A percentile compares a stretch with the other conserved stretches of the same genome.
Conservation (phyloP, 2,888 invertebrate species). For the Hypomecis punctinalis region DNA sequence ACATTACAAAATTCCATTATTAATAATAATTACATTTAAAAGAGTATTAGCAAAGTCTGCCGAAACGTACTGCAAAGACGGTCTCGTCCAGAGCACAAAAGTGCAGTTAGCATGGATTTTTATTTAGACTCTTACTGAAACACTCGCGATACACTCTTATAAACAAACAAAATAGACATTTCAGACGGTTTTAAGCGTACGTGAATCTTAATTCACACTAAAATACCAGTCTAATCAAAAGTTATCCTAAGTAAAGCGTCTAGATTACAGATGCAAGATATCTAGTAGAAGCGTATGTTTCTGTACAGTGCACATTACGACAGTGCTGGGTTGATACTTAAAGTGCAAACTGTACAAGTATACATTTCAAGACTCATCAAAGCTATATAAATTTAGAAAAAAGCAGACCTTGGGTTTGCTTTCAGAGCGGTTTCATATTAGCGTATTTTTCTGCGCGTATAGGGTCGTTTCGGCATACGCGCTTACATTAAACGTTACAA, state of each 20-base stretch:
- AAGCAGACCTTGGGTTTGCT: too few relatives aligned
- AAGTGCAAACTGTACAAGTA: neutral
- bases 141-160: constrained; percentile 25
- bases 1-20: constrained; percentile 81
- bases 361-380: neutral
- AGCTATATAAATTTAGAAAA: too few relatives aligned
- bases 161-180: constrained; percentile 31
- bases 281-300: neutral
- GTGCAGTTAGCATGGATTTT: constrained; percentile 41
- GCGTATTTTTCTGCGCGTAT: too few relatives aligned
- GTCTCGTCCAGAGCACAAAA: constrained; percentile 52
- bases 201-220: constrained; percentile 32
- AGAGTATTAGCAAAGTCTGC: constrained; percentile 76
- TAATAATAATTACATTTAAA: constrained; percentile 77
- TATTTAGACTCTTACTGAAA: neutral
- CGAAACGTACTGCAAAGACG: constrained; percentile 65
- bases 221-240: constrained; percentile 8
- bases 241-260: neutral
- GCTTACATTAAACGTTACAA: too few relatives aligned
- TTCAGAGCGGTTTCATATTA: too few relatives aligned
- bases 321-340: neutral
- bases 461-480: too few relatives aligned
- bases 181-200: constrained; percentile 39
- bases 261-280: constrained; percentile 4
- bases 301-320: neutral